Base-by-base conservation (phyloP, 2,797 vertebrate species). In the Novumbra hubbsi region DNA sequence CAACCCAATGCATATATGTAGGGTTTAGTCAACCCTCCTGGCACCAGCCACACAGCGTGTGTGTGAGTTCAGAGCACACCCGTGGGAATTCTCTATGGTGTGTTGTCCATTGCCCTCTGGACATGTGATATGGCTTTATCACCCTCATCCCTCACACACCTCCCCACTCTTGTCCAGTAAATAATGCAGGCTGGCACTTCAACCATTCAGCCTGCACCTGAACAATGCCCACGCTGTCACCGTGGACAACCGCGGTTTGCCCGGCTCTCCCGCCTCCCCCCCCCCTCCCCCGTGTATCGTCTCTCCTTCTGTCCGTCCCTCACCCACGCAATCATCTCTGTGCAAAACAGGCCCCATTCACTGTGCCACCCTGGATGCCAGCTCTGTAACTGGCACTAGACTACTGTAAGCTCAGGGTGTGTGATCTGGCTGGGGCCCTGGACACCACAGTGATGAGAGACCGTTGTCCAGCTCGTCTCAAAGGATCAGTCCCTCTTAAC, bases 121-220 rank as follows among this genome's bases (percentile, higher is more conserved):
- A 63, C 1, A 16, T 65, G 70, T 75, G 68, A 30, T 6, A 52
- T 38, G 64, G 67, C 63, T 69, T 67, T 12, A 68, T 45, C 28
- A 28, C 49, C 72, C 73, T 71, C 24, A n/a, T n/a, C n/a, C n/a
- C n/a, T n/a, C n/a, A n/a, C n/a, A n/a, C 73, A 16, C 55, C 74
- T 71, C 48, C 84, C 78, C 81, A 81, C 81, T 85, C 83, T 81
- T 85, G 85, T 83, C 80, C 8, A 12, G 76, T 92, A 78, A 89
- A 89, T 90, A 89, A 92, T 90, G 88, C 86, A 91, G 8, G 52
- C 19, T 7, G 2, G 73, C 65, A 3, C 15, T 24, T 75, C 81
- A 73, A 77, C 78, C 81, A 50, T 73, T 81, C 87, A 74, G 85
- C 73, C 83, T 73, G 68, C 2, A 60, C 78, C 82, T 83, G 77